A percentile compares a stretch with the other conserved stretches of the same genome.
Evolutionary conservation across 2,797 vertebrate species (phyloP).

Genomic region (Rhabdophis nuchalis): DNA sequence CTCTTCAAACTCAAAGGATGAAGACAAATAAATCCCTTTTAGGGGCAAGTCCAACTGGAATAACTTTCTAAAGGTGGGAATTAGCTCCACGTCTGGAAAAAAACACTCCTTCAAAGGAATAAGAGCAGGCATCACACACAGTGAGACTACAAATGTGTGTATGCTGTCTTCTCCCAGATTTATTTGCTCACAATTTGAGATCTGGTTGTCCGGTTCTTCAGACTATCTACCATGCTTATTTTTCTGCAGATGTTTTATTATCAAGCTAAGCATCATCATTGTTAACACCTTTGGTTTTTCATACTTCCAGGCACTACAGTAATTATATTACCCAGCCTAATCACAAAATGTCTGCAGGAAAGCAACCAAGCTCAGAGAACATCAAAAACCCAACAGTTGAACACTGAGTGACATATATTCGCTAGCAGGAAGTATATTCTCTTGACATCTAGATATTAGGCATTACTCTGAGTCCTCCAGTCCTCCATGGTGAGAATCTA

Average conservation of each 20-base stretch:
- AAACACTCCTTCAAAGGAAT: neutral
- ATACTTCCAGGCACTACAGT: neutral
- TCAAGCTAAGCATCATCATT: neutral
- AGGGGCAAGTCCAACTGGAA: neutral
- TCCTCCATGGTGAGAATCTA: no score
- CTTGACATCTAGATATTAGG: neutral
- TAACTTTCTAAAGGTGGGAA: neutral
- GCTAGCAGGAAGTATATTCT: neutral
- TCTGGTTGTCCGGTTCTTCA: neutral
- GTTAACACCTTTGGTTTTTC: neutral
- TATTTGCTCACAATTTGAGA: neutral
- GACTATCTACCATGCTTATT: neutral
- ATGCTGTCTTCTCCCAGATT: neutral
- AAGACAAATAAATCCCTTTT: neutral
- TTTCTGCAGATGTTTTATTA: neutral
- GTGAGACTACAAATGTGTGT: neutral
- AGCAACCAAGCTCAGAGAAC: neutral
- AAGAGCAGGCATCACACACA: neutral
- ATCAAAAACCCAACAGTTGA: neutral
- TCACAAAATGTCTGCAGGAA: neutral
- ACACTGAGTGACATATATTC: neutral
- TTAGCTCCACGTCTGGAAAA: neutral
- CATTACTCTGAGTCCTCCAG: neutral
- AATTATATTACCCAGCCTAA: neutral
- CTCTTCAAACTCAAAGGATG: neutral